Percentiles rank a stretch among this genome's conserved stretches.
phyloP scores from a whole-genome alignment of 2,888 invertebrate species.

The Stictocephala bisonia region DNA sequence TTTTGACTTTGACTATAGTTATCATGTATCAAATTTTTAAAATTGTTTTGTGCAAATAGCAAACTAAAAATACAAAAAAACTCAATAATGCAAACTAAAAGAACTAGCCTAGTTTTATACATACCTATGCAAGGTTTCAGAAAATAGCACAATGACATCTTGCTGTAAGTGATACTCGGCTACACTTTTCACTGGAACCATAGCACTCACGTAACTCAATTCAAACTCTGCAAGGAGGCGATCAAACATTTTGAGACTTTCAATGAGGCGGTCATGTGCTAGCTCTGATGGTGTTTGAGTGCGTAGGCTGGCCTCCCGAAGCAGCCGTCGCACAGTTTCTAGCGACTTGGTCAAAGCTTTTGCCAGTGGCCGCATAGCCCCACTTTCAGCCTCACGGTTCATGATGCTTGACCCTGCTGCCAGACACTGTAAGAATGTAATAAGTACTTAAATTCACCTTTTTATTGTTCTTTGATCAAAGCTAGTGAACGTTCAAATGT shows the following conservation, averaged over 20 bases:
- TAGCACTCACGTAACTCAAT: conserved; percentile 97
- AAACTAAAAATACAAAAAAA: neutral
- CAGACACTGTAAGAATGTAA: conserved; percentile 89
- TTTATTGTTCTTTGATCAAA: too few relatives aligned
- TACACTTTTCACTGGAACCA: conserved; percentile 98
- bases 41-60: too few relatives aligned
- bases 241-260: conserved; percentile 81
- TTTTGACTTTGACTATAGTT: too few relatives aligned
- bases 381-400: conserved; percentile 96
- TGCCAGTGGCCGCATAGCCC: conserved; percentile 95
- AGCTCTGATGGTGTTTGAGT: conserved; percentile 62
- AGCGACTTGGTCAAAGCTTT: conserved; percentile 96
- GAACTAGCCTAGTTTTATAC: neutral
- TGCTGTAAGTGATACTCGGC: conserved; percentile 97
- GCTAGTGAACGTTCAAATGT: too few relatives aligned
- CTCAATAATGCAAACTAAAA: neutral
- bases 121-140: conserved; percentile 86
- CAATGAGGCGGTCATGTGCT: conserved; percentile 61
- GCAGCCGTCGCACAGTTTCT: conserved; percentile 89
- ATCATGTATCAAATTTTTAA: too few relatives aligned
- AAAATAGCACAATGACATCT: conserved; percentile 95
- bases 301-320: conserved; percentile 88
- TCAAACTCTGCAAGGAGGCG: conserved; percentile 98
- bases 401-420: conserved; percentile 98
- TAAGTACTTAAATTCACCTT: too few relatives aligned